Evolutionary conservation across 2,113 vertebrate genomes (phyloP), one percentile per base, ranked within the genome.

Genomic region (Scomber colias): DNA sequence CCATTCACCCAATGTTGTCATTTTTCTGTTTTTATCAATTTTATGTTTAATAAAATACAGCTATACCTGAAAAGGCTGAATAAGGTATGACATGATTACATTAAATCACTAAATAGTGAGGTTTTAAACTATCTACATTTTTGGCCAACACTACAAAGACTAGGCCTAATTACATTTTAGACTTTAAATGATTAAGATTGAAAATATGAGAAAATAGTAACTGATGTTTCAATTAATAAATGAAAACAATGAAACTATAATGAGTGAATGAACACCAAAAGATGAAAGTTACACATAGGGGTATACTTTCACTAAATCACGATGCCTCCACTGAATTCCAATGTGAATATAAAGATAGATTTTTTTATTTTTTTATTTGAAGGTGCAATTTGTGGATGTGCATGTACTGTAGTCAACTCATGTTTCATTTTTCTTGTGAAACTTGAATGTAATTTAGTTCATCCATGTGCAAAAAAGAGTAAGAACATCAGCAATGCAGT

Each of bases 41-140:
- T 64, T 51, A 17, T 53, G 45, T 46, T 44, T 17, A 74, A 64
- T 78, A 59, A 74, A 75, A 53, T 8, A 31, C 53, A 69, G 40
- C 11, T 12, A 50, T 48, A 68, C 2, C 15, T 12, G 45, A 51
- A 50, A 14, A 2, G 15, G 16, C 11, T 70, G 2, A 40, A 40
- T 40, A 40, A 5, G 24, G 15, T 30, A 50, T 50, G 19, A 27
- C 44, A 45, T 46, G 1, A 24, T 11, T 49, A 17, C 8, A n/a
- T 27, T 4, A 44, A 61, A 13, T 12, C 2, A n/a, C 13, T 15
- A 10, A 50, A 27, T 46, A 21, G 5, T 46, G 2, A 35, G 31
- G 31, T 13, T 67, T 40, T 68, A 5, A 35, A 35, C 31, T 5
- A 35, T 31, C 4, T 5, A 2, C 7, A 11, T 16, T 45, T 19